phyloP scores from a whole-genome alignment of 2,113 vertebrate genomes.

The Callionymus lyra region DNA sequence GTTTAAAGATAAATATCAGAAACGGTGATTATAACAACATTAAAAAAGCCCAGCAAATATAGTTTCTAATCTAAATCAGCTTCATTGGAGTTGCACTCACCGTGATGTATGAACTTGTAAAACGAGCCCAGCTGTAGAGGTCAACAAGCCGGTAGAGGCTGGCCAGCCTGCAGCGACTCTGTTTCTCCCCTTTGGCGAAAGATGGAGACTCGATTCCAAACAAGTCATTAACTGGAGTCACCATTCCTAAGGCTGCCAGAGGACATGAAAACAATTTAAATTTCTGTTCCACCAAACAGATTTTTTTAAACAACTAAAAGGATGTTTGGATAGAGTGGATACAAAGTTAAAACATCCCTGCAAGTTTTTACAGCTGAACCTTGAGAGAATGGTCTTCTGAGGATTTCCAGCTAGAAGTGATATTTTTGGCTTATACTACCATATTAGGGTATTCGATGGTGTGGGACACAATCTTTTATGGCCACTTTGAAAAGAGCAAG shows the following conservation, averaged over 20 bases:
- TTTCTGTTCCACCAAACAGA: not conserved
- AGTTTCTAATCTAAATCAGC: too few species aligned
- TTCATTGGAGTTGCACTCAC: constrained; percentile 73
- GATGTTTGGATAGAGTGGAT: constrained; percentile 5
- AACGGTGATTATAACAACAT: too few species aligned
- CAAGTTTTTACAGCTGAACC: constrained; percentile 14
- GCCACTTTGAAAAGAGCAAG: constrained; percentile 25
- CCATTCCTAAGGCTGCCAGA: constrained; percentile 76
- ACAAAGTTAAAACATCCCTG: constrained; percentile 16
- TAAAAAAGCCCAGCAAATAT: too few species aligned
- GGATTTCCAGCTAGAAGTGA: constrained; percentile 19
- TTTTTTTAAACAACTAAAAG: constrained; percentile 4
- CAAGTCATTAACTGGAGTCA: constrained; percentile 86
- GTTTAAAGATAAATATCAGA: too few species aligned
- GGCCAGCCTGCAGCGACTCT: constrained; percentile 84
- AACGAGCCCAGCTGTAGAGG: constrained; percentile 86
- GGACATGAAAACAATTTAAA: constrained; percentile 15
- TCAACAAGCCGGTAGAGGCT: constrained; percentile 84
- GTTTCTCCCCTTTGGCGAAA: constrained; percentile 83
- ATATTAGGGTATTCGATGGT: constrained; percentile 42
- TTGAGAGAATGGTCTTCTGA: constrained; percentile 26
- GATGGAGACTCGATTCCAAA: constrained; percentile 74
- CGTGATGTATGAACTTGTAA: constrained; percentile 83
- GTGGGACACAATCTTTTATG: constrained; percentile 24
- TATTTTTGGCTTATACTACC: constrained; percentile 38